Evolutionary conservation across 2,888 invertebrate genomes (phyloP).

Genomic region (Limnephilus rhombicus): DNA sequence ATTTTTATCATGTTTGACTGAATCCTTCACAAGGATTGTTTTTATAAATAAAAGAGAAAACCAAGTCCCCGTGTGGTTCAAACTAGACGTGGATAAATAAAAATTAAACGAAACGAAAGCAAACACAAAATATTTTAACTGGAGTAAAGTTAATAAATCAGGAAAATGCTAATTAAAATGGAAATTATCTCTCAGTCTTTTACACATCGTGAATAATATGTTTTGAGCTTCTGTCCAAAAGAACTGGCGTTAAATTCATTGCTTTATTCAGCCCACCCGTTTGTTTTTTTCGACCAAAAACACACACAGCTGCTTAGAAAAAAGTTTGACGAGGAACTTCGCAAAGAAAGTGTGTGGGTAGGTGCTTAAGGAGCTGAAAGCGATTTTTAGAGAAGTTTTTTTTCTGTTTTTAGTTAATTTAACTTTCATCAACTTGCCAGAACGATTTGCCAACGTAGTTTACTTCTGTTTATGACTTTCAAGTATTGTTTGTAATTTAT

Average conservation of each 20-base stretch:
- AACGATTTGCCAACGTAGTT: slow-evolving; percentile 35
- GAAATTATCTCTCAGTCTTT: too few relatives aligned
- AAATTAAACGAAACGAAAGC: too few relatives aligned
- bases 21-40: too few relatives aligned
- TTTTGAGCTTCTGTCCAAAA: neutral
- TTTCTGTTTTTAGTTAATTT: slow-evolving; percentile 51
- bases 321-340: slow-evolving; percentile 33
- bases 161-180: too few relatives aligned
- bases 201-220: neutral
- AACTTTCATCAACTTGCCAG: slow-evolving; percentile 51
- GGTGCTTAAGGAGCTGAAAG: slow-evolving; percentile 12
- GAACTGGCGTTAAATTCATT: neutral
- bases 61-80: too few relatives aligned
- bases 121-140: too few relatives aligned
- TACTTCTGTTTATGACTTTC: slow-evolving; percentile 58
- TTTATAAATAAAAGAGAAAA: too few relatives aligned
- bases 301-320: slow-evolving; percentile 20
- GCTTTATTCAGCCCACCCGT: neutral
- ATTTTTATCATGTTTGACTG: too few relatives aligned
- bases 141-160: too few relatives aligned
- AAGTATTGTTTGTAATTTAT: neutral
- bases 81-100: too few relatives aligned
- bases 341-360: neutral
- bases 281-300: slow-evolving; percentile 12
- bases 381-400: slow-evolving; percentile 40